Evolutionary conservation across 1,140 invertebrate genomes (phyloP).

Genomic region (Drosophila subpulchrella): DNA sequence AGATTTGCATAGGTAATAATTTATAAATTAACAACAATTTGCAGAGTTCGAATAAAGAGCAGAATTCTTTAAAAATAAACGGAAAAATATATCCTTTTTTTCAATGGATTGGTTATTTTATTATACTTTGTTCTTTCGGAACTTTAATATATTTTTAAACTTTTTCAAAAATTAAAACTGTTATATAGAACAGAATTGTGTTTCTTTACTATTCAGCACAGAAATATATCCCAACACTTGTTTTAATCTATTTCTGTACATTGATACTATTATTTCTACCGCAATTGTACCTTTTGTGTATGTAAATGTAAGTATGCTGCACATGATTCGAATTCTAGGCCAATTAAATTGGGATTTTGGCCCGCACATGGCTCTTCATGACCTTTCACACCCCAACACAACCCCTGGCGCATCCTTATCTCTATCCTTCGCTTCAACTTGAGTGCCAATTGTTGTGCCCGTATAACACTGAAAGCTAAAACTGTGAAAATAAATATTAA

Average conservation of each 20-base stretch:
- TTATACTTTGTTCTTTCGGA: too few species aligned
- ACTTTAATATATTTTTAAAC: too few species aligned
- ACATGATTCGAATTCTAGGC: conserved; percentile 49
- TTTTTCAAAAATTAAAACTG: too few species aligned
- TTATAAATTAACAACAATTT: not conserved
- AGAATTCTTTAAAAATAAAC: too few species aligned
- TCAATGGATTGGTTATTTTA: too few species aligned
- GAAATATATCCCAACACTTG: too few species aligned
- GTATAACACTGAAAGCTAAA: not conserved
- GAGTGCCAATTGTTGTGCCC: conserved; percentile 9
- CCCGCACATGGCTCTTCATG: conserved; percentile 20
- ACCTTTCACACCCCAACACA: not conserved
- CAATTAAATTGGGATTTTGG: conserved; percentile 49
- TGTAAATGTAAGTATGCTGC: conserved; percentile 18
- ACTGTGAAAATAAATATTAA: not conserved
- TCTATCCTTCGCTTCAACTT: not conserved
- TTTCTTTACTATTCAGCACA: too few species aligned
- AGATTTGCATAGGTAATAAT: too few species aligned
- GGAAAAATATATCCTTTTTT: too few species aligned
- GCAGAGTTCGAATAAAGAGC: too few species aligned
- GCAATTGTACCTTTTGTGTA: not conserved
- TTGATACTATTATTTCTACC: not conserved
- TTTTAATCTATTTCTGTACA: not conserved
- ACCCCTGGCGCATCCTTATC: conserved; percentile 6
- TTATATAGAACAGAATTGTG: too few species aligned